Base-by-base conservation (phyloP, 2,888 invertebrate species). In the Belgica antarctica region DNA sequence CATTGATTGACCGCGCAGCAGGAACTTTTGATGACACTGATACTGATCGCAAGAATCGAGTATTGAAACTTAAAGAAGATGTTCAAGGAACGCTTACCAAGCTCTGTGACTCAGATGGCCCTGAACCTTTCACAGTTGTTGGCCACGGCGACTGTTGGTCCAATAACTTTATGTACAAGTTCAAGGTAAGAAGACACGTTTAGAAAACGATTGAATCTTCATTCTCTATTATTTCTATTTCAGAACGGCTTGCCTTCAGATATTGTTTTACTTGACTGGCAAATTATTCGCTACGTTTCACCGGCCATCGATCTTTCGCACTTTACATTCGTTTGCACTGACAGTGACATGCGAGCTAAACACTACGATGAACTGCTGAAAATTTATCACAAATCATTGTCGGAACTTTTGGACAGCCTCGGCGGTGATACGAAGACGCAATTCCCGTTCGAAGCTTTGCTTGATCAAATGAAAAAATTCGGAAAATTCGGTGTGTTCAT, bases 61-160 rank as follows among this genome's bases (percentile, higher is more conserved):
- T 71, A 4, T 8, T n/a, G 15, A 65, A 59, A 12, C 34, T 71
- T 34, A 15, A 34, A 15, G 63, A 47, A 2, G 68, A 62, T 27
- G 25, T 71, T 4, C n/a, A 15, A 1, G n/a, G 52, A 27, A 24
- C 28, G n/a, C 3, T 71, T 17, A 22, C 15, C 1, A 19, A 65
- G 7, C 68, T 65, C 15, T 17, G 19, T 10, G 59, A 70, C n/a
- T 31, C 46, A 8, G 24, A 34, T 12, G 15, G 27, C 4, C 61
- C 72, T 7, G 72, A 72, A 63, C 72, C 72, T 8, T 71, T 70
- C 69, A 71, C 72, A 8, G 63, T 72, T 15, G 36, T 72, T 36
- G 57, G 70, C 28, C 72, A 72, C 62, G 72, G 72, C 5, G 72
- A 72, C 61, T 72, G 72, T 46, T 72, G 72, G 72, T 71, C 62